Base-by-base conservation (phyloP, 64 coral and sea anemone genomes). In the Hydrozoanthus tunicans region DNA sequence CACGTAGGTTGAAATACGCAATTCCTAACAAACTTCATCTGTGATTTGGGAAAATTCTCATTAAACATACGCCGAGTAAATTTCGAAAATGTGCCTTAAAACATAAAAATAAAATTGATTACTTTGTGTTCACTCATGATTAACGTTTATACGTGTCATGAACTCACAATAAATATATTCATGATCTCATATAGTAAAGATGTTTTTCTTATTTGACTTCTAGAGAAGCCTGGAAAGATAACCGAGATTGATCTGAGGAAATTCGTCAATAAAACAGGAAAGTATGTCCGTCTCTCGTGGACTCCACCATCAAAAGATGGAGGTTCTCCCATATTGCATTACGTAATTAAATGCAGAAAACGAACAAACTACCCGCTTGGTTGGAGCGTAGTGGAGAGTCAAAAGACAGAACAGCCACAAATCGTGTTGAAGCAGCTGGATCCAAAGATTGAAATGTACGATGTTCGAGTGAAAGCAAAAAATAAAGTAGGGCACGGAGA, bases 401-500 rank as follows among this genome's bases (percentile, higher is more conserved):
- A 23, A 15, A 11, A 79, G 53, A 80, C 89, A 9, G 11, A n/a
- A 65, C 5, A 65, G 17, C 75, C 75, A 79, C 51, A 90, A 52
- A 90, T 90, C 6, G 76, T 90, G 27, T 64, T 90, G 75, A 79
- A 54, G 59, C 74, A 67, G 54, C 79, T 61, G 9, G 25, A 90
- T 15, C 59, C 59, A 17, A 62, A 65, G 17, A 11, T 67, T 79
- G 89, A 90, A 7, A 79, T 80, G 32, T 90, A 90, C n/a, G 89
- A 90, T 27, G 61, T 90, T 14, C 89, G 60, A 9, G 89, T 90
- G 64, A 79, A 4, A 14, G 89, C 76, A 4, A 90, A 64, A 55
- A 90, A 59, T 79, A 90, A 90, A 79, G 89, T 90, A 59, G 89
- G 76, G 1, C 59, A 54, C 13, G 89, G 89, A 14, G 59, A 80